Conservation (phyloP, 1,140 invertebrate genomes). For the Druon quercuslanigerum region DNA sequence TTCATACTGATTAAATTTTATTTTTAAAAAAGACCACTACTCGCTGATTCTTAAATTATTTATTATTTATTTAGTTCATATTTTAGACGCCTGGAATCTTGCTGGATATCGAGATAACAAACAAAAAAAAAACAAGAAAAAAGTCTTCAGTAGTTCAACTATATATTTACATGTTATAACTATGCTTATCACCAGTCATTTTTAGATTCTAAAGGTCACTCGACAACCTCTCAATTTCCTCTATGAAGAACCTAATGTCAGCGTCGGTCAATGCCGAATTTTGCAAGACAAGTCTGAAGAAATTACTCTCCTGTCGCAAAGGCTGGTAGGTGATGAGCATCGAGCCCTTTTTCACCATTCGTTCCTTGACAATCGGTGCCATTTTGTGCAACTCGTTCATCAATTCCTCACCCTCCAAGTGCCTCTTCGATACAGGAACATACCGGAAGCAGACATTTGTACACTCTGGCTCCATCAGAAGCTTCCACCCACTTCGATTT, state of each 20-base stretch:
- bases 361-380: conserved; percentile 93
- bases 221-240: conserved; percentile 90
- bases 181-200: background rate
- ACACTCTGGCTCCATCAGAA: conserved; percentile 90
- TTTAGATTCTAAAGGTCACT: conserved; percentile 77
- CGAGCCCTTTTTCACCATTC: conserved; percentile 94
- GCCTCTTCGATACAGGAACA: conserved; percentile 81
- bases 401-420: conserved; percentile 81
- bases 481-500: conserved; percentile 82
- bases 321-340: conserved; percentile 98
- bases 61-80: background rate
- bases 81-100: background rate
- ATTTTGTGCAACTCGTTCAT: conserved; percentile 85
- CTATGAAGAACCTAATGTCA: conserved; percentile 91
- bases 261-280: conserved; percentile 87
- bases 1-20: conserved; percentile 29
- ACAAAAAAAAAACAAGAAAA: too few species aligned
- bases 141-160: background rate
- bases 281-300: conserved; percentile 95
- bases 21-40: background rate
- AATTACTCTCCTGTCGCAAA: conserved; percentile 86
- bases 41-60: background rate
- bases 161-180: conserved; percentile 25
- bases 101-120: too few species aligned
- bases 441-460: conserved; percentile 98